A percentile compares a stretch with the other conserved stretches of the same genome.
These are phyloP conservation scores for Bubo blakistoni DNA, from an alignment of 2,113 vertebrate genomes.

Conservation along the genomic window DNA sequence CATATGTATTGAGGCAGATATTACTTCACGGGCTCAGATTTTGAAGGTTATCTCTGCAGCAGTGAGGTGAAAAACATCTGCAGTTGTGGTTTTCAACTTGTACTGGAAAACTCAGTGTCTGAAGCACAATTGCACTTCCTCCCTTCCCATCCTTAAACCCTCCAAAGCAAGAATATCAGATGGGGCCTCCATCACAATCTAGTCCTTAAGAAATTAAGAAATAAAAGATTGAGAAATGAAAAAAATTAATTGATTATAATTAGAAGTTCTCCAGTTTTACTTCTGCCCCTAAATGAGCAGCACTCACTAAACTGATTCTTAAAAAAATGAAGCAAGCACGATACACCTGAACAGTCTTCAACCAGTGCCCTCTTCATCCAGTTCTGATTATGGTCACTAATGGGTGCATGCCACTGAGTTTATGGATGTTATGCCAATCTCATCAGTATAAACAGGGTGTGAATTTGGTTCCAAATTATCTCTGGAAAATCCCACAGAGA, in stretches of 20 bases:
- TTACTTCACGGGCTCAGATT: neutral
- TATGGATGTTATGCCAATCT: neutral
- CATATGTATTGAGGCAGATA: neutral
- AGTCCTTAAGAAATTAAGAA: neutral
- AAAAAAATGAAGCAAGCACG: neutral
- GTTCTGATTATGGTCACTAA: neutral
- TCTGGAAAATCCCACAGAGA: neutral
- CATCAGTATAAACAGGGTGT: neutral
- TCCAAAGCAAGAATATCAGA: neutral
- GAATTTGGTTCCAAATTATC: neutral
- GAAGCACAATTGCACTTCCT: neutral
- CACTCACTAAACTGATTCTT: neutral
- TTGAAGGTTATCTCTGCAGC: neutral
- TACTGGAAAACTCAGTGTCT: neutral
- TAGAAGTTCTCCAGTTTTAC: neutral
- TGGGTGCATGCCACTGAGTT: neutral
- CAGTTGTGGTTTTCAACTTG: neutral
- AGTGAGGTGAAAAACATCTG: neutral
- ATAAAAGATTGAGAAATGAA: neutral
- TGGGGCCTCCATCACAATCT: neutral
- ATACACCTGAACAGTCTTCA: neutral
- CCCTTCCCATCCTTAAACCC: neutral
- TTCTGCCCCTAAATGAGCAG: neutral
- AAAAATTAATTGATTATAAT: too few species aligned
- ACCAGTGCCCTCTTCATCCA: neutral